Evolutionary conservation across 64 coral and sea anemone species (phyloP), one percentile per base, ranked within the genome.

Genomic region (Orbicella faveolata): DNA sequence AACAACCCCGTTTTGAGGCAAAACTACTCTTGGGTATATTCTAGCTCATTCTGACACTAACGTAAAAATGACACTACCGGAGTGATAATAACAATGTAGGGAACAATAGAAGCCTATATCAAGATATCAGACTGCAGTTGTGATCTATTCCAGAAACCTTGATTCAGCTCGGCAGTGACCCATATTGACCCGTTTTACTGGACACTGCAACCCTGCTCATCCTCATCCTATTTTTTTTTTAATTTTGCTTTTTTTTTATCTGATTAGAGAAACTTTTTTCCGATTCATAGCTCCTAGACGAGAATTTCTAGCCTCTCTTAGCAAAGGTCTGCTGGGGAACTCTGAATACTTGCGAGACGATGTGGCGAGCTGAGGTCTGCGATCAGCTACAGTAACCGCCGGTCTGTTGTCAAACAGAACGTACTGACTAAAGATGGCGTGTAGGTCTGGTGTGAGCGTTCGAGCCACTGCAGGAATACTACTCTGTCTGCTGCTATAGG

Each of bases 381-480:
- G 68, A 15, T 34, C 80, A 77, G 37, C 90, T 75, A 39, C 54
- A 35, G 61, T 94, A 52, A 85, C 82, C 82, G 64, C 63, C 52
- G 82, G 82, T 23, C 64, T 85, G 41, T 44, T 72, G 65, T 85
- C 64, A 85, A 85, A 23, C 18, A 52, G 6, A 33, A 93, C 55
- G 63, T 96, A 96, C n/a, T 96, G 91, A 62, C 89, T 93, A 6
- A 96, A 91, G 34, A 96, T 96, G 52, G 84, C 83, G 87, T 96
- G 95, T 44, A 96, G 77, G 36, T 94, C 95, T 17, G 91, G 95
- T 14, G 92, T 93, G 9, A 88, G 83, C 3, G 95, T 88, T 12
- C 95, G 89, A 20, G 78, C 88, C 14, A 80, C 83, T 21, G 78
- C 54, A 4, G 95, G 95, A 51, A 96, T 63, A 72, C 41, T 91